A percentile compares a stretch with the other conserved stretches of the same genome.
Conservation (phyloP, 2,888 invertebrate genomes). For the Eupithecia subumbrata region DNA sequence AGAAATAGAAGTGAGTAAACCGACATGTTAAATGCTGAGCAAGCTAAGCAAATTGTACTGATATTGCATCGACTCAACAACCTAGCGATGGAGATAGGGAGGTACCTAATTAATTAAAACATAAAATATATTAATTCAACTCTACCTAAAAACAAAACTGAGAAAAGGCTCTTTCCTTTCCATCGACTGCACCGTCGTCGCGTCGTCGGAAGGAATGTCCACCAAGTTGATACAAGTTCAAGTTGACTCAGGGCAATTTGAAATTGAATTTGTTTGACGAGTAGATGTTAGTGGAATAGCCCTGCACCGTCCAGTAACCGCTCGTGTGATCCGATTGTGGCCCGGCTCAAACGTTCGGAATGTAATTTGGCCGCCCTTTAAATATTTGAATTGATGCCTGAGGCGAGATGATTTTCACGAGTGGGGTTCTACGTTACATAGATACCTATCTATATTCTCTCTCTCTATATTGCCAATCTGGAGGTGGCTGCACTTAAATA, state of each 20-base stretch:
- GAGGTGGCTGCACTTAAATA: background rate
- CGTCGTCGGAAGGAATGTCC: too few relatives aligned
- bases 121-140: background rate
- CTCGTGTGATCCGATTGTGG: conserved; percentile 81
- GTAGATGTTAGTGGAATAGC: conserved; percentile 73
- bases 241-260: conserved; percentile 69
- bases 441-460: background rate
- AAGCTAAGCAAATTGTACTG: background rate
- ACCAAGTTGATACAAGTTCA: conserved; percentile 52
- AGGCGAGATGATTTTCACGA: conserved; percentile 48
- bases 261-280: conserved; percentile 75
- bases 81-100: background rate
- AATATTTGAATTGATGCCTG: conserved; percentile 78
- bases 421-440: conserved; percentile 20
- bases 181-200: background rate
- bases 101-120: background rate
- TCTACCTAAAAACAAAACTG: background rate
- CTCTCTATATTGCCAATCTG: conserved; percentile 28
- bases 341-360: conserved; percentile 63
- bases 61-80: background rate
- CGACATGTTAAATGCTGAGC: background rate
- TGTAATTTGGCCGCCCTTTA: conserved; percentile 78
- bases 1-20: background rate
- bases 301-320: conserved; percentile 62
- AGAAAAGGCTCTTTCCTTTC: conserved; percentile 2